Evolutionary conservation across 64 coral and sea anemone genomes (phyloP).

Genomic region (Actinia tenebrosa): DNA sequence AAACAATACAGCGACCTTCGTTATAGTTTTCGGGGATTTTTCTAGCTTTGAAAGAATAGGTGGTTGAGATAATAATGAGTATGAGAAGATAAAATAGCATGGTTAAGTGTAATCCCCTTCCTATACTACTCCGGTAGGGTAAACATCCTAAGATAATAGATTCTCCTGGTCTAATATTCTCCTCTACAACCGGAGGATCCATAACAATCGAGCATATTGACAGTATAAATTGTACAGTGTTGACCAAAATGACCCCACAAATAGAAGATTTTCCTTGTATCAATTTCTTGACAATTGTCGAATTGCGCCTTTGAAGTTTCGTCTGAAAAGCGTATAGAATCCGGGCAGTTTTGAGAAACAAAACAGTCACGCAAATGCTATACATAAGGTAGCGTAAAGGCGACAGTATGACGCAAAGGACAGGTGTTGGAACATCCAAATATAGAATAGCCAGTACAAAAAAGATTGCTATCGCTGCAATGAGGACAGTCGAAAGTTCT

Average conservation of each 20-base stretch:
- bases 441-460: slow-evolving; percentile 28
- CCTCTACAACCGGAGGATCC: background rate
- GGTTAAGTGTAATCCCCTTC: background rate
- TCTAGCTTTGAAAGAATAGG: slow-evolving; percentile 27
- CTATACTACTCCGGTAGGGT: slow-evolving; percentile 12
- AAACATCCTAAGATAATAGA: slow-evolving; percentile 30
- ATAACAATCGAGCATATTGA: background rate
- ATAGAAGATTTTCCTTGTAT: slow-evolving; percentile 7
- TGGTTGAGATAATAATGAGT: background rate
- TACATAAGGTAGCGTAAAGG: slow-evolving; percentile 35
- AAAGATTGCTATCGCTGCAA: slow-evolving; percentile 15
- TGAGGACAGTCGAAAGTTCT: slow-evolving; percentile 34
- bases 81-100: background rate
- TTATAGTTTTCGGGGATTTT: slow-evolving; percentile 49
- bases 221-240: background rate
- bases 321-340: slow-evolving; percentile 40
- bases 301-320: background rate
- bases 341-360: slow-evolving; percentile 46
- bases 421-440: slow-evolving; percentile 14
- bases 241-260: background rate
- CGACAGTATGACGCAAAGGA: slow-evolving; percentile 29
- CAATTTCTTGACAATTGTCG: too few species aligned
- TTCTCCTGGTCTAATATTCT: background rate
- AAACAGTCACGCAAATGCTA: slow-evolving; percentile 14
- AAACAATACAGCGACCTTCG: slow-evolving; percentile 27